phyloP scores from a whole-genome alignment of 2,888 invertebrate genomes.

The Torymus texanus region DNA sequence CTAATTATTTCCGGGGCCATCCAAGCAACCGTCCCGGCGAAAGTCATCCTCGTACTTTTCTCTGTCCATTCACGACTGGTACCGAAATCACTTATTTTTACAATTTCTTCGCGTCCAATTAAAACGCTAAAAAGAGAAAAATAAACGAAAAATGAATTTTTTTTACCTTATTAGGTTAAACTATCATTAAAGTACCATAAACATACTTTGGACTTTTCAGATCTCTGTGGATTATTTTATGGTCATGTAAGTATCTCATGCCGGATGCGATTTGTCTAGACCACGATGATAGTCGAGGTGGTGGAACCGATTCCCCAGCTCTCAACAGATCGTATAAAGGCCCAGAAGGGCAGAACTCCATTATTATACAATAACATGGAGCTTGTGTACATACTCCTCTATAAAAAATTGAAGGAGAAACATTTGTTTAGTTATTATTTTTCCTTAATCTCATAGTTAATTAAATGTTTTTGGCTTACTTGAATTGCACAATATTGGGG shows the following conservation, averaged over 20 bases:
- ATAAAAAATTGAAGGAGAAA: not conserved
- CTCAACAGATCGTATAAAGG: slow-evolving; percentile 93
- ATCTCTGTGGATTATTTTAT: slow-evolving; percentile 98
- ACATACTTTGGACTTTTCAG: slow-evolving; percentile 99
- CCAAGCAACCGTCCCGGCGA: slow-evolving; percentile 99
- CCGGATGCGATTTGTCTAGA: slow-evolving; percentile 96
- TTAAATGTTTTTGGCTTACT: slow-evolving; percentile 72
- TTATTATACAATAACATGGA: slow-evolving; percentile 95
- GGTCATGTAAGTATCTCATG: slow-evolving; percentile 96
- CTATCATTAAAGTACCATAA: slow-evolving; percentile 78
- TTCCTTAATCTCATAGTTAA: not conserved
- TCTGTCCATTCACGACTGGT: slow-evolving; percentile 96
- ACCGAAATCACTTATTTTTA: slow-evolving; percentile 99
- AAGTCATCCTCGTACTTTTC: slow-evolving; percentile 96
- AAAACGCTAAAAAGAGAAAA: slow-evolving; percentile 81
- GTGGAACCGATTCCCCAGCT: slow-evolving; percentile 89
- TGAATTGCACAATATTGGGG: slow-evolving; percentile 94
- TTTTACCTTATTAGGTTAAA: not conserved
- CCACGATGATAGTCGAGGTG: slow-evolving; percentile 93
- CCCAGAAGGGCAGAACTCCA: slow-evolving; percentile 98
- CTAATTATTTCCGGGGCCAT: slow-evolving; percentile 99
- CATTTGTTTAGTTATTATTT: slow-evolving; percentile 16
- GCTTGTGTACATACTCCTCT: slow-evolving; percentile 95
- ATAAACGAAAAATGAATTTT: not conserved
- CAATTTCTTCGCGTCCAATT: slow-evolving; percentile 85